A percentile compares a stretch with the other conserved stretches of the same genome.
These are phyloP conservation scores for Blennius ocellaris DNA, from an alignment of 2,113 vertebrate genomes.

Conservation along the genomic window DNA sequence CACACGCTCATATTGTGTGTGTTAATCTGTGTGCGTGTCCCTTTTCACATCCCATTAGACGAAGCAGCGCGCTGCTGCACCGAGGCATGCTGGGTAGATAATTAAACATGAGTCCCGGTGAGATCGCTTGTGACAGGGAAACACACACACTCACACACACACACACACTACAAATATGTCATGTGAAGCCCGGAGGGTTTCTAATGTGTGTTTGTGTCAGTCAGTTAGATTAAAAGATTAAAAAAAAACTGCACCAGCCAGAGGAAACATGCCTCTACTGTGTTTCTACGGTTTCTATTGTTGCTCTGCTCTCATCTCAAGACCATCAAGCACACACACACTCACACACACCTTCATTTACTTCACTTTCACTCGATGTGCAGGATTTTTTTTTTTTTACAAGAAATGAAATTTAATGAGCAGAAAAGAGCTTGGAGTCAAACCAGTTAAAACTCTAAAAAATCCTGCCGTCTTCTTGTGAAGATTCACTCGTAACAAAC, in stretches of 20 bases:
- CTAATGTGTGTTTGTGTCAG: conserved; percentile 35
- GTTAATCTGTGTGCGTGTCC: conserved; percentile 65
- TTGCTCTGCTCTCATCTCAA: not conserved
- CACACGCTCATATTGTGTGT: conserved; percentile 47
- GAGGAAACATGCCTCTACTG: conserved; percentile 20
- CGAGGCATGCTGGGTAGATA: conserved; percentile 71
- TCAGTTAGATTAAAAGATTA: conserved; percentile 49
- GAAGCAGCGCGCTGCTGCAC: conserved; percentile 47
- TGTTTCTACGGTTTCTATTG: not conserved
- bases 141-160: conserved; percentile 48
- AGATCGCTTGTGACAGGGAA: conserved; percentile 61
- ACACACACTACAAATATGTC: conserved; percentile 40
- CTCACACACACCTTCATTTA: no score
- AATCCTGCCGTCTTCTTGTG: no score
- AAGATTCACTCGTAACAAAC: no score
- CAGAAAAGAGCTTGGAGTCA: no score
- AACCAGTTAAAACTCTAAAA: no score
- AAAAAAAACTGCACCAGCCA: conserved; percentile 50
- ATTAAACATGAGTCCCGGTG: conserved; percentile 70
- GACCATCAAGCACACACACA: no score
- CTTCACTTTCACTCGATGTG: no score
- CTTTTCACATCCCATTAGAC: conserved; percentile 80
- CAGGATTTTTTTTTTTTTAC: no score
- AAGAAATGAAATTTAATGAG: no score
- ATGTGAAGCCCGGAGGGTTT: conserved; percentile 39